A percentile compares a stretch with the other conserved stretches of the same genome.
phyloP scores from a whole-genome alignment of 2,113 vertebrate species.

The Mugil cephalus region DNA sequence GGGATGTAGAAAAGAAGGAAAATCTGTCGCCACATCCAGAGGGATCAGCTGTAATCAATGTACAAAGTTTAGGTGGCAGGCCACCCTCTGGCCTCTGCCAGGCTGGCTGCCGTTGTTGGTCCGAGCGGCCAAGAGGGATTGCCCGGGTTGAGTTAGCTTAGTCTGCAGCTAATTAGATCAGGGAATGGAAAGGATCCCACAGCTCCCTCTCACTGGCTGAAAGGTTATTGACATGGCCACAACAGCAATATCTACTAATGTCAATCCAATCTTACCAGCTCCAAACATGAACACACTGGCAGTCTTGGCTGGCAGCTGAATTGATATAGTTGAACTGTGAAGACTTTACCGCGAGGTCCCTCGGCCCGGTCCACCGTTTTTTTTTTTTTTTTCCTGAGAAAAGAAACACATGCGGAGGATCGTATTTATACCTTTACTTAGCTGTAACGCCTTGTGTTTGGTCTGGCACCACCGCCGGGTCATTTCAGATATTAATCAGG shows the following conservation, averaged over 20 bases:
- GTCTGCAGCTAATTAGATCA: slow-evolving; percentile 73
- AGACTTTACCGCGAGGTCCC: slow-evolving; percentile 12
- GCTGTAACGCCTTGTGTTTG: too few relatives aligned
- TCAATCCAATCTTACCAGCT: slow-evolving; percentile 57
- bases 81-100: slow-evolving; percentile 71
- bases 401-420: not conserved
- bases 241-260: slow-evolving; percentile 67
- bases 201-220: slow-evolving; percentile 52
- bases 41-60: slow-evolving; percentile 80
- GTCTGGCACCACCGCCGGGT: too few relatives aligned
- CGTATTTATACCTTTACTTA: too few relatives aligned
- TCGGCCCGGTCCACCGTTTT: too few relatives aligned
- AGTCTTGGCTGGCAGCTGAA: slow-evolving; percentile 1
- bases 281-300: slow-evolving; percentile 43
- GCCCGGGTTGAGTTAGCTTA: slow-evolving; percentile 60
- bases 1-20: slow-evolving; percentile 33
- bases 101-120: slow-evolving; percentile 58
- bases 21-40: slow-evolving; percentile 64
- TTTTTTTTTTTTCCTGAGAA: not conserved
- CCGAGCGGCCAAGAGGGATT: slow-evolving; percentile 52
- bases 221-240: slow-evolving; percentile 75
- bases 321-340: slow-evolving; percentile 20
- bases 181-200: slow-evolving; percentile 67
- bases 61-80: slow-evolving; percentile 76
- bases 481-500: too few relatives aligned